Evolutionary conservation across 2,113 vertebrate genomes (phyloP).

Genomic region (Rhynchopsitta pachyrhyncha): DNA sequence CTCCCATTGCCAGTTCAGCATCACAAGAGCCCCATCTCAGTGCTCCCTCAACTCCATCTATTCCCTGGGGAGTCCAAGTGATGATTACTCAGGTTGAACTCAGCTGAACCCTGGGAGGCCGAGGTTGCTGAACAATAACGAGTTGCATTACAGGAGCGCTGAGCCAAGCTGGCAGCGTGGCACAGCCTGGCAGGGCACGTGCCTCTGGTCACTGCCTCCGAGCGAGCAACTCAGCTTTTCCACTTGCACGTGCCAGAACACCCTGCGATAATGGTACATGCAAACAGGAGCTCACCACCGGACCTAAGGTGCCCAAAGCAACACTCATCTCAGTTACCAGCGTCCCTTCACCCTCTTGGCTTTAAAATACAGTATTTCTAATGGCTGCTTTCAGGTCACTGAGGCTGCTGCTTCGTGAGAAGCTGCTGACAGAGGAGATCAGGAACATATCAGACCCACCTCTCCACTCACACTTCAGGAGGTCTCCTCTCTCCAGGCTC

Average conservation of each 20-base stretch:
- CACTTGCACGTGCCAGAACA: not conserved
- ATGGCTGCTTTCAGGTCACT: not conserved
- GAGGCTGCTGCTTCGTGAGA: not conserved
- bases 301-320: not conserved
- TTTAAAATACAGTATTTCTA: not conserved
- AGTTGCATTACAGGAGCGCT: not conserved
- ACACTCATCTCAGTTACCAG: conserved; percentile 29
- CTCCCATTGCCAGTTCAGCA: not conserved
- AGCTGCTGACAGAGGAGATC: conserved; percentile 33
- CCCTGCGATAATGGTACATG: not conserved
- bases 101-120: not conserved
- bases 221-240: not conserved
- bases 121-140: not conserved
- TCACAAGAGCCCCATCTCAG: not conserved
- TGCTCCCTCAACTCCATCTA: rapidly evolving
- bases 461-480: not conserved
- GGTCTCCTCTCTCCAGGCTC: not conserved
- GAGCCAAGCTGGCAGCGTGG: not conserved
- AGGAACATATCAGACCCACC: conserved; percentile 52
- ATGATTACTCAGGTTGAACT: not conserved
- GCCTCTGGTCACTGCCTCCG: not conserved
- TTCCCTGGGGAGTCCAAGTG: not conserved
- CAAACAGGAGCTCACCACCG: not conserved
- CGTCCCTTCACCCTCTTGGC: conserved; percentile 50
- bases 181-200: not conserved